A percentile compares a stretch with the other conserved stretches of the same genome.
Evolutionary conservation across 2,797 vertebrate genomes (phyloP).

Genomic region (Epinephelus coioides): DNA sequence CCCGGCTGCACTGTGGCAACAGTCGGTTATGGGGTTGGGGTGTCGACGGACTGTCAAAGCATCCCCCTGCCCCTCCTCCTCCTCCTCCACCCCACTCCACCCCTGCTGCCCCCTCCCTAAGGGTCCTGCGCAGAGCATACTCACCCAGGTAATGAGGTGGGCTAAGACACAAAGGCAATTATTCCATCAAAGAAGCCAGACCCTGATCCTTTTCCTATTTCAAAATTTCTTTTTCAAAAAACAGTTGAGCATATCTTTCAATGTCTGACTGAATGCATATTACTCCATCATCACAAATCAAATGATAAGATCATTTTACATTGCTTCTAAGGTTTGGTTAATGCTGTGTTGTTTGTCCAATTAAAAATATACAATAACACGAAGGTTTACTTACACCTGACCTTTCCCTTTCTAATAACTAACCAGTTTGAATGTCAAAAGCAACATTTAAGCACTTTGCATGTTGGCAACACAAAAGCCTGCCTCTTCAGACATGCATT

Average conservation of each 20-base stretch:
- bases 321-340: background rate
- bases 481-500: background rate
- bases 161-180: slow-evolving; percentile 57
- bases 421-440: background rate
- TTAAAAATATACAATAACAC: background rate
- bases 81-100: slow-evolving; percentile 94
- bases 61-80: slow-evolving; percentile 93
- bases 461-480: slow-evolving; percentile 21
- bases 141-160: slow-evolving; percentile 96
- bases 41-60: slow-evolving; percentile 96
- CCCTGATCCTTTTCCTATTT: slow-evolving; percentile 5
- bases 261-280: background rate
- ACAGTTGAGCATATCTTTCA: background rate
- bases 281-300: background rate
- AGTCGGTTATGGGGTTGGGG: slow-evolving; percentile 99
- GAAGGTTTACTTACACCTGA: background rate
- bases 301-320: background rate
- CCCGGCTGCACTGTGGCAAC: slow-evolving; percentile 85
- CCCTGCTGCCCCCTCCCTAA: slow-evolving; percentile 94
- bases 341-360: background rate
- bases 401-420: background rate
- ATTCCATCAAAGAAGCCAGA: slow-evolving; percentile 17
- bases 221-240: slow-evolving; percentile 1
- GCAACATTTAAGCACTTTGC: slow-evolving; percentile 19
- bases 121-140: slow-evolving; percentile 95